Percentiles rank a stretch among this genome's conserved stretches.
Conservation (phyloP, 2,888 invertebrate genomes). For the Harpalus rubripes region DNA sequence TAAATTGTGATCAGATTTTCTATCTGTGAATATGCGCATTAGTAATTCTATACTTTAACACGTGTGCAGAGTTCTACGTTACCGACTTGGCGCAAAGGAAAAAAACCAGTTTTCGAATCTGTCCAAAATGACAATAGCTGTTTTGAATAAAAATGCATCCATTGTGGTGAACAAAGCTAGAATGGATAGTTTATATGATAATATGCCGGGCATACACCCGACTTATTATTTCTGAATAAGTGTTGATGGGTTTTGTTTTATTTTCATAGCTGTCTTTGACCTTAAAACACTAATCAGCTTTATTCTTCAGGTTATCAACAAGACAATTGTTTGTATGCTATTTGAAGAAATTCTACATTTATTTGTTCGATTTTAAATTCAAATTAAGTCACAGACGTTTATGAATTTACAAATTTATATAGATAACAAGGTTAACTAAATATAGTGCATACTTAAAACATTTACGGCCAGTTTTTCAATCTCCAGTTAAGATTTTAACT, state of each 20-base stretch:
- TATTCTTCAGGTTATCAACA: background rate
- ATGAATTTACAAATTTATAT: background rate
- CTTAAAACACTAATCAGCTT: constrained; percentile 9
- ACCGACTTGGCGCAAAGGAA: constrained; percentile 40
- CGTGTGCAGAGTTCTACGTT: constrained; percentile 33
- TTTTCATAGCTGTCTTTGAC: constrained; percentile 33
- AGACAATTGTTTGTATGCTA: background rate
- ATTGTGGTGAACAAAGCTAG: constrained; percentile 61
- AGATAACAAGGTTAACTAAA: too few relatives aligned
- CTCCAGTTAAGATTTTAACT: too few relatives aligned
- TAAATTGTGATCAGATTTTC: background rate
- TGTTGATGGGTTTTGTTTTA: constrained; percentile 38
- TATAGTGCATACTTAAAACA: too few relatives aligned
- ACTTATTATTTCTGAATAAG: constrained; percentile 50
- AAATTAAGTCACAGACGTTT: background rate
- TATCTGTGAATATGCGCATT: constrained; percentile 51
- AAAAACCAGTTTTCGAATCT: constrained; percentile 68
- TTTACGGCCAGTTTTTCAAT: too few relatives aligned
- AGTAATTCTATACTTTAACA: constrained; percentile 25
- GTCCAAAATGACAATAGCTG: constrained; percentile 69
- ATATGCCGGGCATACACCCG: constrained; percentile 42
- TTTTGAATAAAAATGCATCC: constrained; percentile 70
- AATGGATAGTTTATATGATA: constrained; percentile 61
- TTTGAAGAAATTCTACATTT: background rate
- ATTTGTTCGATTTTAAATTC: background rate